Percentiles rank a stretch among this genome's conserved stretches.
Evolutionary conservation across 1,140 invertebrate genomes (phyloP).

Genomic region (Drosophila lacertosa): DNA sequence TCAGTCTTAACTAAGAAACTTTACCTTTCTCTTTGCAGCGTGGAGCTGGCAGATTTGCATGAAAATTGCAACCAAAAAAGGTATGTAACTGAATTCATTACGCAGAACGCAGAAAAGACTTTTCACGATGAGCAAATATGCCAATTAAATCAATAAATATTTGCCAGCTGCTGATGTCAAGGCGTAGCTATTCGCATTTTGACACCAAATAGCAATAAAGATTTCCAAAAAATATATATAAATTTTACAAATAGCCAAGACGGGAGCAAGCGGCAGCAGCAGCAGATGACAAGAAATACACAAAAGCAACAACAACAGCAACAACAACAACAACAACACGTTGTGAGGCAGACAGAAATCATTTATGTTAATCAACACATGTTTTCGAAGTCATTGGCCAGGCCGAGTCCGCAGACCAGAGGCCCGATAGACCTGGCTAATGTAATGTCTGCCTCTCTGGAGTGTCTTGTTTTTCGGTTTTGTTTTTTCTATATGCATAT

Average conservation of each 20-base stretch:
- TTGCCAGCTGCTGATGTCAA: constrained; percentile 59
- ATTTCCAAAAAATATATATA: constrained; percentile 54
- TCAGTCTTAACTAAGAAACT: constrained; percentile 37
- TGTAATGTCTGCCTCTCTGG: constrained; percentile 52
- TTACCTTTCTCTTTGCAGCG: constrained; percentile 68
- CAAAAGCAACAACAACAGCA: constrained; percentile 15
- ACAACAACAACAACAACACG: constrained; percentile 29
- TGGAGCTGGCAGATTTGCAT: constrained; percentile 49
- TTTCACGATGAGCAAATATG: constrained; percentile 56
- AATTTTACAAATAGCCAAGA: constrained; percentile 54
- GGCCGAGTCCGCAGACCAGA: constrained; percentile 31
- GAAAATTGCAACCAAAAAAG: constrained; percentile 73
- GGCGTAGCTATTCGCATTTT: constrained; percentile 53
- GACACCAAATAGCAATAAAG: constrained; percentile 69
- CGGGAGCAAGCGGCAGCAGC: constrained; percentile 4
- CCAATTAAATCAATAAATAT: constrained; percentile 76
- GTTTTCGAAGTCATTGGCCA: constrained; percentile 78
- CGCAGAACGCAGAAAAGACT: constrained; percentile 27
- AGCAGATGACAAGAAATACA: constrained; percentile 41
- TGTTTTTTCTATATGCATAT: constrained; percentile 56
- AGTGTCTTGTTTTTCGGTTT: constrained; percentile 27
- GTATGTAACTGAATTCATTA: constrained; percentile 59
- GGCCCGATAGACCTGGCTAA: constrained; percentile 40
- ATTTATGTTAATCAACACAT: constrained; percentile 82
- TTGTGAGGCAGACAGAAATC: constrained; percentile 62